These are phyloP conservation scores for Hermaeophaga mercurialis DNA, from an alignment of 2,888 invertebrate species.

Conservation along the genomic window DNA sequence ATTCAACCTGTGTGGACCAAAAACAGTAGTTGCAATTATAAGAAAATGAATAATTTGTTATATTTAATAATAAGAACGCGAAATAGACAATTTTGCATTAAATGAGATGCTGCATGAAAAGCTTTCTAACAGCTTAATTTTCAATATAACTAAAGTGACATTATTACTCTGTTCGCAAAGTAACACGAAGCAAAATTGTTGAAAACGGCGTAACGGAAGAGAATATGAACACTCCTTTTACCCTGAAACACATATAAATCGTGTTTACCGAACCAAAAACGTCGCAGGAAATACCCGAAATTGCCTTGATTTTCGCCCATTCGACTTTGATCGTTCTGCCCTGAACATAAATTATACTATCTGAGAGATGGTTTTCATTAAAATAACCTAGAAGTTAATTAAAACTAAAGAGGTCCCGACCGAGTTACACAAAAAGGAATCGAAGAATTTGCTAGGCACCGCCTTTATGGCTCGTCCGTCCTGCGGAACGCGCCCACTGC, in stretches of 20 bases:
- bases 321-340: constrained; percentile 14
- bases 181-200: no score
- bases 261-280: constrained; percentile 11
- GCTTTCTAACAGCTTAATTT: no score
- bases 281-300: constrained; percentile 11
- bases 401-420: constrained; percentile 23
- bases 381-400: constrained; percentile 31
- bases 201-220: no score
- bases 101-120: no score
- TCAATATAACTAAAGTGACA: no score
- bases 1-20: no score
- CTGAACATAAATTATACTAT: constrained; percentile 25
- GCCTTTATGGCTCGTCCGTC: neutral
- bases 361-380: constrained; percentile 29
- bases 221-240: constrained; percentile 1
- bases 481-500: no score
- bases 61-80: no score
- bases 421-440: constrained; percentile 24
- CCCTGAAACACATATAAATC: constrained; percentile 8
- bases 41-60: no score
- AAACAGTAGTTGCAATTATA: no score
- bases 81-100: no score
- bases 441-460: constrained; percentile 18
- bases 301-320: constrained; percentile 12
- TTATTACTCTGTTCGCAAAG: no score